Evolutionary conservation across 2,113 vertebrate genomes (phyloP).

Genomic region (Thunnus maccoyii): DNA sequence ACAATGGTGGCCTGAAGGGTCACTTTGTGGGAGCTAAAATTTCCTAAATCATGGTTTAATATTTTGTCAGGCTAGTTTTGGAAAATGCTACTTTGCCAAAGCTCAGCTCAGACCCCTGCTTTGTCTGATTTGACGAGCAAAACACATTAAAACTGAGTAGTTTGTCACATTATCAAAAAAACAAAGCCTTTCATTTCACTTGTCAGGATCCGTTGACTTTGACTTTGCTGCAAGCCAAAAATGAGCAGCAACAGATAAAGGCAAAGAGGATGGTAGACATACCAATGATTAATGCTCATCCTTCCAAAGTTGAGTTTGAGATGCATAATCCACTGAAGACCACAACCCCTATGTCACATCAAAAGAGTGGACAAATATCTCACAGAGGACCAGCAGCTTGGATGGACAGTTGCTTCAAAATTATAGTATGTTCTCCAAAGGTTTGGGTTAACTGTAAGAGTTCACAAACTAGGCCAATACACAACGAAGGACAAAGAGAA

Average conservation of each 20-base stretch:
- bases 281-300: conserved; percentile 73
- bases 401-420: background rate
- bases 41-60: conserved; percentile 71
- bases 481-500: background rate
- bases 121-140: conserved; percentile 70
- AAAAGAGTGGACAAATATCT: background rate
- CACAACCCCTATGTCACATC: conserved; percentile 4
- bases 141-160: conserved; percentile 47
- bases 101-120: conserved; percentile 61
- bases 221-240: conserved; percentile 44
- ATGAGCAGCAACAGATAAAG: conserved; percentile 45
- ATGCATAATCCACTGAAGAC: conserved; percentile 52
- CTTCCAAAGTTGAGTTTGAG: conserved; percentile 52
- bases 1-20: conserved; percentile 85
- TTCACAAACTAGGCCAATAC: conserved; percentile 13
- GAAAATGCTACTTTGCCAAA: conserved; percentile 63
- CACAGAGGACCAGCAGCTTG: background rate
- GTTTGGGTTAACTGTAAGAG: conserved; percentile 15
- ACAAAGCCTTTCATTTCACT: conserved; percentile 60
- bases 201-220: conserved; percentile 43
- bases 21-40: conserved; percentile 71
- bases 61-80: conserved; percentile 74
- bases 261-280: conserved; percentile 44
- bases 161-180: conserved; percentile 52
- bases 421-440: background rate